These are phyloP conservation scores for Caenorhabditis zanzibari DNA, from an alignment of 2,888 invertebrate species.

Conservation along the genomic window DNA sequence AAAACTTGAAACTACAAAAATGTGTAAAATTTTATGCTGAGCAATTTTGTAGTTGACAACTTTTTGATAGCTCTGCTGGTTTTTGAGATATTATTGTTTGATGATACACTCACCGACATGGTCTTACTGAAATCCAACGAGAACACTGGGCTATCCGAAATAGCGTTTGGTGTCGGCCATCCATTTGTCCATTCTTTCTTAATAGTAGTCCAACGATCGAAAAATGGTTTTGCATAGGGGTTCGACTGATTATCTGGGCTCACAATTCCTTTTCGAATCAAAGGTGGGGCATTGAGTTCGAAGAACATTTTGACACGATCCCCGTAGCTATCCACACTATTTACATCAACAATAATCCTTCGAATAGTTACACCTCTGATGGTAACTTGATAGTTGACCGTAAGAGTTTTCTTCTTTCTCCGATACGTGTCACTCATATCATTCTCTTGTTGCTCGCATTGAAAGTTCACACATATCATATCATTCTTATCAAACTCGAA, in stretches of 20 bases:
- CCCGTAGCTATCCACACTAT: conserved; percentile 40
- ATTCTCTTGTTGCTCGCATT: conserved; percentile 23
- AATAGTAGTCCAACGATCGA: conserved; percentile 27
- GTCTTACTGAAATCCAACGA: conserved; percentile 11
- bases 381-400: conserved; percentile 20
- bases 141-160: conserved; percentile 68
- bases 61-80: too few relatives aligned
- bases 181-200: conserved; percentile 40
- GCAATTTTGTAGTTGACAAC: too few relatives aligned
- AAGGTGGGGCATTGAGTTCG: conserved; percentile 64
- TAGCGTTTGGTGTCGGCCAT: conserved; percentile 44
- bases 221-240: conserved; percentile 33
- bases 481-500: conserved; percentile 69
- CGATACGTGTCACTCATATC: background rate
- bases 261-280: conserved; percentile 48
- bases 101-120: background rate
- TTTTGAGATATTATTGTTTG: too few relatives aligned
- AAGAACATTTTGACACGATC: conserved; percentile 46
- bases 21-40: too few relatives aligned
- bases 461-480: conserved; percentile 58
- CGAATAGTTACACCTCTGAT: conserved; percentile 50
- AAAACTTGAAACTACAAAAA: too few relatives aligned
- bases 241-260: conserved; percentile 13
- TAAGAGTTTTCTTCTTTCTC: background rate
- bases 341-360: conserved; percentile 69